Evolutionary conservation across 2,888 invertebrate genomes (phyloP).

Genomic region (Eremobia ochroleuca): DNA sequence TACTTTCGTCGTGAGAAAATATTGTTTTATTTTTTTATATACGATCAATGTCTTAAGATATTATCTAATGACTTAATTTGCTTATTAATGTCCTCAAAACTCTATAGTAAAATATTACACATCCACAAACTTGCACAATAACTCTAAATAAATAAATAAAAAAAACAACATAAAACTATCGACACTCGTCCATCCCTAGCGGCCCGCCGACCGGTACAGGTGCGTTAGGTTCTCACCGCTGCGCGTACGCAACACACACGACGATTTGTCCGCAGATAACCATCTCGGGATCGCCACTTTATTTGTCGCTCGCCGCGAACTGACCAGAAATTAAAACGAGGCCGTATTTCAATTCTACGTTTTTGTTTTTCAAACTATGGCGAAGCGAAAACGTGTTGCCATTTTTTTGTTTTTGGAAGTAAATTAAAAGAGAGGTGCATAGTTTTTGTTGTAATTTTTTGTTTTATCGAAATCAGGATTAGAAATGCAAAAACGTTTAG

Average conservation of each 20-base stretch:
- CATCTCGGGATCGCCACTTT: conserved; percentile 80
- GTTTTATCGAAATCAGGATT: conserved; percentile 29
- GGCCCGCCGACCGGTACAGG: conserved; percentile 86
- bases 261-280: conserved; percentile 84
- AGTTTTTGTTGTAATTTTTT: conserved; percentile 35
- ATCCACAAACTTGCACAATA: background rate
- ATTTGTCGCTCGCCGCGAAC: conserved; percentile 73
- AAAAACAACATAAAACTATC: conserved; percentile 40
- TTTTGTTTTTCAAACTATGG: conserved; percentile 57
- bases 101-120: background rate
- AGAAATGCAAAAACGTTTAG: conserved; percentile 38
- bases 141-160: background rate
- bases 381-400: conserved; percentile 38
- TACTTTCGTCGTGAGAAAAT: background rate
- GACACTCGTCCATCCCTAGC: conserved; percentile 73
- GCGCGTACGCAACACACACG: conserved; percentile 76
- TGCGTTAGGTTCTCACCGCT: conserved; percentile 88
- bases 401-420: conserved; percentile 44
- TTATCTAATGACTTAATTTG: background rate
- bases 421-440: conserved; percentile 21
- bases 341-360: conserved; percentile 57
- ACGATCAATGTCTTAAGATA: too few species aligned
- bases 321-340: conserved; percentile 66
- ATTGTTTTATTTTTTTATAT: background rate
- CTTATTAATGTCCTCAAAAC: background rate